phyloP scores from a whole-genome alignment of 1,140 invertebrate species.

The Calosoma granatense region DNA sequence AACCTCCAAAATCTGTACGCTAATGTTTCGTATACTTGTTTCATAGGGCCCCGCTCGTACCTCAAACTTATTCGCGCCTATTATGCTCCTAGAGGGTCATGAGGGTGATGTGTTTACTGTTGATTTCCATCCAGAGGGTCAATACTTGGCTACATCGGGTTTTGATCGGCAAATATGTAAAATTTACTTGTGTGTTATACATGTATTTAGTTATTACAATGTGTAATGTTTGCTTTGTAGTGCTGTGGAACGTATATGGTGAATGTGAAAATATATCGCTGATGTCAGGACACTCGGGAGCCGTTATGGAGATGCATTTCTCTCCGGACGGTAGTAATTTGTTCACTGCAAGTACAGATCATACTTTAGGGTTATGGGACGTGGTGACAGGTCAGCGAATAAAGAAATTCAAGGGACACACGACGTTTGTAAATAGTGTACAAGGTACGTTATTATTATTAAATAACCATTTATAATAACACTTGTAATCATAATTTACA shows the following conservation, averaged over 20 bases:
- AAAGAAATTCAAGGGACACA: slow-evolving; percentile 87
- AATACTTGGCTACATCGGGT: slow-evolving; percentile 88
- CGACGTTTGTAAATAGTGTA: slow-evolving; percentile 80
- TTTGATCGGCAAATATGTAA: slow-evolving; percentile 95
- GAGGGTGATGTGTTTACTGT: slow-evolving; percentile 90
- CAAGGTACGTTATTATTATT: slow-evolving; percentile 35
- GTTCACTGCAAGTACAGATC: slow-evolving; percentile 92
- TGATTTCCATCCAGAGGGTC: slow-evolving; percentile 94
- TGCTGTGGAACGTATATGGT: slow-evolving; percentile 95
- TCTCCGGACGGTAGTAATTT: slow-evolving; percentile 85
- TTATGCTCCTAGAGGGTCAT: slow-evolving; percentile 95
- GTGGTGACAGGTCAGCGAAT: slow-evolving; percentile 74
- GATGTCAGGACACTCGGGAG: slow-evolving; percentile 90
- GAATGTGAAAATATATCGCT: slow-evolving; percentile 96
- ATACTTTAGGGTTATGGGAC: slow-evolving; percentile 93
- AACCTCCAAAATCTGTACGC: slow-evolving; percentile 18
- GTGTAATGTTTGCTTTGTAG: slow-evolving; percentile 42
- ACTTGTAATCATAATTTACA: slow-evolving; percentile 11
- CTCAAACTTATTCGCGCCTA: slow-evolving; percentile 82
- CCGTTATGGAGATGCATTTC: slow-evolving; percentile 92
- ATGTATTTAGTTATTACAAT: slow-evolving; percentile 4
- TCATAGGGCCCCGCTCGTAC: slow-evolving; percentile 57
- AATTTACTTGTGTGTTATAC: slow-evolving; percentile 12
- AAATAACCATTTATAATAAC: slow-evolving; percentile 13
- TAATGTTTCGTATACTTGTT: slow-evolving; percentile 24